Evolutionary conservation across 1,140 invertebrate species (phyloP).

Genomic region (Plodia interpunctella): DNA sequence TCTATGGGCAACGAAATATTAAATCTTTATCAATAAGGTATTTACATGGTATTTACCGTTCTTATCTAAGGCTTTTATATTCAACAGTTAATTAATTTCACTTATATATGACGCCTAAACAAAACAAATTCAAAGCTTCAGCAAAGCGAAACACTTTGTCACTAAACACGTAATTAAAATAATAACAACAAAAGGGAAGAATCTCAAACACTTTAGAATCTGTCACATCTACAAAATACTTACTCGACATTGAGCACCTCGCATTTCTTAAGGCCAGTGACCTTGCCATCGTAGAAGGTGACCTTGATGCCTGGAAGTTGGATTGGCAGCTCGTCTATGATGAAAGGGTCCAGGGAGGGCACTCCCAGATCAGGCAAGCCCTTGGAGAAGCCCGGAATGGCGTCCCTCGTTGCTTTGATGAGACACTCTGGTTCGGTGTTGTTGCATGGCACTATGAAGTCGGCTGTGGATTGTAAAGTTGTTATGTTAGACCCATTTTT

Average conservation of each 20-base stretch:
- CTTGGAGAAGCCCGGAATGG: slow-evolving; percentile 61
- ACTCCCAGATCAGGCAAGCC: slow-evolving; percentile 59
- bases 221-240: slow-evolving; percentile 34
- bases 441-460: slow-evolving; percentile 64
- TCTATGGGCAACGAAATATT: too few species aligned
- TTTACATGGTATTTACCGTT: too few species aligned
- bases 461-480: slow-evolving; percentile 37
- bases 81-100: too few species aligned
- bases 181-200: background rate
- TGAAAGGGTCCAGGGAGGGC: slow-evolving; percentile 57
- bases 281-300: slow-evolving; percentile 64
- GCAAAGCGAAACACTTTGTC: too few species aligned
- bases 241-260: slow-evolving; percentile 67
- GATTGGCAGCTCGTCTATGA: slow-evolving; percentile 64
- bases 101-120: too few species aligned
- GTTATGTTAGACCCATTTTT: background rate
- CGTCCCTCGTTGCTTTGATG: slow-evolving; percentile 58
- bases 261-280: slow-evolving; percentile 59
- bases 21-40: too few species aligned
- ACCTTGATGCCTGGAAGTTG: slow-evolving; percentile 67
- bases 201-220: too few species aligned
- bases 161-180: too few species aligned
- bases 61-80: too few species aligned
- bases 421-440: slow-evolving; percentile 56
- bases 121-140: too few species aligned